Evolutionary conservation across 1,140 invertebrate genomes (phyloP), one percentile per base, ranked within the genome.

Genomic region (Ditylenchus dipsaci): DNA sequence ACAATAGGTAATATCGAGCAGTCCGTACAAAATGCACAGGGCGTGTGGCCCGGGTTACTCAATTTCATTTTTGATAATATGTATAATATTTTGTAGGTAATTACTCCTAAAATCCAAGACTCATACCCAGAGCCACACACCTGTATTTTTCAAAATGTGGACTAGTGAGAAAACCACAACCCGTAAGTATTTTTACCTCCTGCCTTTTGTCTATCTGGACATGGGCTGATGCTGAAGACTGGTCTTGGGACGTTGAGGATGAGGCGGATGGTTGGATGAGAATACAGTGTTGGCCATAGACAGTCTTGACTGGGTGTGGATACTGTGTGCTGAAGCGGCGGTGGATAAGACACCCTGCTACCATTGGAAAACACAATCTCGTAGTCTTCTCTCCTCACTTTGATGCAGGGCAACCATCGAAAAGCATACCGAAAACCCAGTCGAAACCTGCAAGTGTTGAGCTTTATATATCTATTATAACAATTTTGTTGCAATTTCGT

Each of bases 391-490:
- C 61, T 47, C 38, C 69, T 80, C 1, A 74, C 64, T 78, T 75
- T 65, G 26, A 83, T 74, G 42, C 72, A 84, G 3, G 82, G 83
- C 38, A 84, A 63, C 73, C 80, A 84, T 8, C 83, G 79, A 69
- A 84, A 84, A 11, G 78, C 83, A 70, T 82, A 83, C 33, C 75
- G 74, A 69, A 83, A 83, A 17, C 82, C 82, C n/a, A 74, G 65
- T 11, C 83, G 82, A 71, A 83, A 83, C 72, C 82, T 83, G 57
- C 70, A 82, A 76, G 57, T 63, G 27, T 49, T n/a, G 26, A 60
- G 5, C n/a, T 27, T 38, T 66, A 38, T 60, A 33, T n/a, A 21
- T 8, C 19, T 17, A 66, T 43, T 53, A 53, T 26, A 17, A 30
- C 43, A 30, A 1, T 67, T 68, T 65, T 5, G 0, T 8, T 13